These are phyloP conservation scores for Chaetorhynchus papuensis DNA, from an alignment of 2,113 vertebrate genomes.

Conservation along the genomic window DNA sequence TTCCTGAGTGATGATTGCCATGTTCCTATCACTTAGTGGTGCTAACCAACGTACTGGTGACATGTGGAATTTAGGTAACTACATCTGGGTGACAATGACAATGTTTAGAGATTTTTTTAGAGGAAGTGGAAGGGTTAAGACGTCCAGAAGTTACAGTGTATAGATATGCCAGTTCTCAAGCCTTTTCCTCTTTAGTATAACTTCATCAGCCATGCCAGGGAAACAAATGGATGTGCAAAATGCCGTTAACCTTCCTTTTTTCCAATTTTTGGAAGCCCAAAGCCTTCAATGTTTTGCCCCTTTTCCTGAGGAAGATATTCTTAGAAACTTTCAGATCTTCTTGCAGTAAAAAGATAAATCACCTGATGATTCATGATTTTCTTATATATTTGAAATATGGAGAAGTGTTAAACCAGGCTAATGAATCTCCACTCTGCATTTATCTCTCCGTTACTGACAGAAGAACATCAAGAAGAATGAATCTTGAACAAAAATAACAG, in stretches of 20 bases:
- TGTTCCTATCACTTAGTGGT: neutral
- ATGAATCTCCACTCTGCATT: neutral
- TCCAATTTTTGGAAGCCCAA: fast-evolving
- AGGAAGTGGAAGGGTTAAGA: neutral
- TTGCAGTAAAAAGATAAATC: neutral
- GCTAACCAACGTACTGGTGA: neutral
- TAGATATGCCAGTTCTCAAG: neutral
- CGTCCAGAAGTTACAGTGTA: neutral
- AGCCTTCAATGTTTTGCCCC: neutral
- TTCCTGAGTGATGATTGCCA: neutral
- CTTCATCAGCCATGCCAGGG: neutral
- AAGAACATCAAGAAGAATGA: neutral
- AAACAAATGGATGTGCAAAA: neutral
- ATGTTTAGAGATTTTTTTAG: neutral
- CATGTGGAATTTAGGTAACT: neutral
- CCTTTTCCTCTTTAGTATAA: neutral
- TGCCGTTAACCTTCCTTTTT: neutral
- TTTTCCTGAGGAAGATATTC: neutral
- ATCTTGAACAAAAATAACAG: neutral
- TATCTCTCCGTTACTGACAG: neutral
- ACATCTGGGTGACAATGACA: neutral
- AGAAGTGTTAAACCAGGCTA: neutral
- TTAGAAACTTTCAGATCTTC: neutral
- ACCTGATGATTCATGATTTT: neutral
- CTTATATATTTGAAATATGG: neutral